Evolutionary conservation across 2,797 vertebrate genomes (phyloP).

Genomic region (Balearica regulorum): DNA sequence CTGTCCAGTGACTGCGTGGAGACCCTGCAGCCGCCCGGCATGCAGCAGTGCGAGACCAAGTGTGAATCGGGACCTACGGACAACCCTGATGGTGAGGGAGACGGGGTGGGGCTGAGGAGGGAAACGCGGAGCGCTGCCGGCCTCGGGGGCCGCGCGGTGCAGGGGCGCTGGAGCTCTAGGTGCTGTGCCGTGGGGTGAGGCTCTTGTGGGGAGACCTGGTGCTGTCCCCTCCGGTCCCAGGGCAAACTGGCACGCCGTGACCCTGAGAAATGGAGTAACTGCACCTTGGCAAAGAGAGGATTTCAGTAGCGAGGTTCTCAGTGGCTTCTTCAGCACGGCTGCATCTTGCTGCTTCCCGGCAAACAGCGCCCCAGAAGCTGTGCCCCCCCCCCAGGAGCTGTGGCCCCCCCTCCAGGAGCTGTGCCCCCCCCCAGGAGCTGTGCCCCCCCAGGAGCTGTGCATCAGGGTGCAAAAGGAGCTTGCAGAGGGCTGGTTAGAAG

Average conservation of each 20-base stretch:
- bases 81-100: constrained; percentile 87
- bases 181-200: not conserved
- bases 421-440: too few relatives aligned
- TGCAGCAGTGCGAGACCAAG: constrained; percentile 93
- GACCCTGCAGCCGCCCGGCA: constrained; percentile 79
- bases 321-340: not conserved
- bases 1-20: constrained; percentile 86
- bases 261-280: not conserved
- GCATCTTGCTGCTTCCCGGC: not conserved
- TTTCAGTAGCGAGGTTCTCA: not conserved
- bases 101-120: rapidly evolving
- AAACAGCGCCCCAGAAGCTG: too few relatives aligned
- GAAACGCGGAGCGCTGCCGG: rapidly evolving
- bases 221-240: not conserved
- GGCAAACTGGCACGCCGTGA: rapidly evolving
- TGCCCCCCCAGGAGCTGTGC: not conserved
- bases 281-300: not conserved
- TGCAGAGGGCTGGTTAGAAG: not conserved
- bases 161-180: not conserved
- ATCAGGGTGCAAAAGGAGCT: not conserved
- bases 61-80: constrained; percentile 86
- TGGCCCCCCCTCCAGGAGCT: too few relatives aligned
- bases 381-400: too few relatives aligned
- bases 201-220: not conserved
- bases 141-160: rapidly evolving